Conservation (phyloP, 2,113 vertebrate species). For the Chrysemys picta region DNA sequence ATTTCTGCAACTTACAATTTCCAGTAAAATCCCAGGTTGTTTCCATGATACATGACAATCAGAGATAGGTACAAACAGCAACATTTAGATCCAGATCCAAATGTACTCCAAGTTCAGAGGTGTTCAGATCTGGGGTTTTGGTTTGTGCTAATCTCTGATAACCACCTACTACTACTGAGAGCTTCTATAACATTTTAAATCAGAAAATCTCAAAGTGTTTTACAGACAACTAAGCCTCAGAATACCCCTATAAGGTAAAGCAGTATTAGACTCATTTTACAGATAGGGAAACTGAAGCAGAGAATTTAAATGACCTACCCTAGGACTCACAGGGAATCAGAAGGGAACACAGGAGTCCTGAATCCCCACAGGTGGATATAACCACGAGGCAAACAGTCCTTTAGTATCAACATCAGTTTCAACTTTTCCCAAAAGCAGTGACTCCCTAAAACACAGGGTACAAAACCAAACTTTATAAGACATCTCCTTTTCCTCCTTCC, state of each 20-base stretch:
- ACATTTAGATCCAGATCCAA: background rate
- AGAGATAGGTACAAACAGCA: background rate
- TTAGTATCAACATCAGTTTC: background rate
- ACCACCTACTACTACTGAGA: background rate
- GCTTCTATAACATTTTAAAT: rapidly evolving
- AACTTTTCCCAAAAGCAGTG: background rate
- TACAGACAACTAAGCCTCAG: background rate
- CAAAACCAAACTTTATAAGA: background rate
- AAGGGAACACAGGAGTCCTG: background rate
- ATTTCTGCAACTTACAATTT: rapidly evolving
- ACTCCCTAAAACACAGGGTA: background rate
- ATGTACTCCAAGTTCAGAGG: background rate
- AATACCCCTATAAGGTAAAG: background rate
- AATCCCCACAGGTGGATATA: background rate
- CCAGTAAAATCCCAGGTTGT: rapidly evolving
- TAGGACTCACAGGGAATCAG: too few species aligned
- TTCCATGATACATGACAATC: background rate
- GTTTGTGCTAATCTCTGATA: background rate
- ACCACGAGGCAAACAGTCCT: background rate
- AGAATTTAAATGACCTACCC: background rate
- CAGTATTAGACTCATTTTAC: rapidly evolving
- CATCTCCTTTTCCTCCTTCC: background rate
- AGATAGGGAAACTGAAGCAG: background rate
- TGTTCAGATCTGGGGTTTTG: background rate
- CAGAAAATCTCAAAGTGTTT: background rate